Evolutionary conservation across 2,113 vertebrate species (phyloP).

Genomic region (Cololabis saira): DNA sequence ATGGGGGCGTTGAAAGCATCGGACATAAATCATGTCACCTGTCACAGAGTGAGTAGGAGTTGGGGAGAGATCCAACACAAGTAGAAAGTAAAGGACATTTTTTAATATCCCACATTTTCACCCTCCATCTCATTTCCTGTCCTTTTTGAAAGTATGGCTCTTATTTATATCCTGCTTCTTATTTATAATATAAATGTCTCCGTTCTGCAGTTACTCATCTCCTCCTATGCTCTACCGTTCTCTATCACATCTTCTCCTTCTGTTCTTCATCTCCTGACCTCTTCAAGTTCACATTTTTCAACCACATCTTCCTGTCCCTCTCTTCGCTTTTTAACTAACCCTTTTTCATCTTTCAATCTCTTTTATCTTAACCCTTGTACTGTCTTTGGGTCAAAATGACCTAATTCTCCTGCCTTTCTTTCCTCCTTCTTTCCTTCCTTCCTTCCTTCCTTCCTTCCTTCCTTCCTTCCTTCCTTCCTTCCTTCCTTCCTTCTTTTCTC

Average conservation of each 20-base stretch:
- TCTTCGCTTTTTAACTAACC: background rate
- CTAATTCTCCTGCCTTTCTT: too few relatives aligned
- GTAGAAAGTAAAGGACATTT: background rate
- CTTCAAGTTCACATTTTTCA: background rate
- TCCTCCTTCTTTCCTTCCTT: too few relatives aligned
- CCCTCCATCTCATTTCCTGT: slow-evolving; percentile 3
- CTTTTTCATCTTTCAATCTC: too few relatives aligned
- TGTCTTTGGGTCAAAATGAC: too few relatives aligned
- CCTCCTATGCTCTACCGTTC: background rate
- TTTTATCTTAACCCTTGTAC: too few relatives aligned
- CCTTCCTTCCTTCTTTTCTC: too few relatives aligned
- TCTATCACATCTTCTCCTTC: background rate
- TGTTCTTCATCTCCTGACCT: background rate
- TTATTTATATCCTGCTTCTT: background rate
- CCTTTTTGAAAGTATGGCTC: background rate
- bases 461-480: too few relatives aligned
- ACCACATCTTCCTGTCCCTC: background rate
- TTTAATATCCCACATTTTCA: background rate
- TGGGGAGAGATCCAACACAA: slow-evolving; percentile 19
- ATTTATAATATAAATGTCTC: background rate
- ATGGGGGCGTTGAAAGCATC: background rate
- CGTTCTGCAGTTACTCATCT: background rate
- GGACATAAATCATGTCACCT: slow-evolving; percentile 7
- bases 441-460: too few relatives aligned
- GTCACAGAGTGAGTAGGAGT: background rate